A percentile compares a stretch with the other conserved stretches of the same genome.
phyloP scores from a whole-genome alignment of 2,888 invertebrate genomes.

The Pterobdella sp. region DNA sequence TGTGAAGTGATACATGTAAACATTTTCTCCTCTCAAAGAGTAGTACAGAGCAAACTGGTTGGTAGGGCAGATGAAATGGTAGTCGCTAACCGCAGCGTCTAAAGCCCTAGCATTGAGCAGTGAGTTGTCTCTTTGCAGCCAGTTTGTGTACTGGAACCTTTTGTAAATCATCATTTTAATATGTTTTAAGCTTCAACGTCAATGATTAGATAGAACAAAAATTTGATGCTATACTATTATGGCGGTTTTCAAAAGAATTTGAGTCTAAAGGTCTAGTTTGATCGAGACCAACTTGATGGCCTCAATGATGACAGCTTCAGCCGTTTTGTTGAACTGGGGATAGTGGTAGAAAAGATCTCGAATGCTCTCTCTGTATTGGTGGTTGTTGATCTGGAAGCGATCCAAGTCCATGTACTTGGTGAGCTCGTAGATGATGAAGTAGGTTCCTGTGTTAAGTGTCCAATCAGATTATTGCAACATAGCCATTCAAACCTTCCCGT shows the following conservation, averaged over 20 bases:
- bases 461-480: too few species aligned
- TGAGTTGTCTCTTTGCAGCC: constrained; percentile 77
- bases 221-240: too few species aligned
- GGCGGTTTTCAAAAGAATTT: too few species aligned
- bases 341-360: constrained; percentile 71
- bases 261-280: too few species aligned
- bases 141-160: constrained; percentile 84
- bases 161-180: too few species aligned
- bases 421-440: constrained; percentile 83
- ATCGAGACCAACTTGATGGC: constrained; percentile 62
- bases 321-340: constrained; percentile 49
- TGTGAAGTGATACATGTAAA: constrained; percentile 79
- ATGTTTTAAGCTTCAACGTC: too few species aligned
- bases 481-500: too few species aligned
- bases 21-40: constrained; percentile 77
- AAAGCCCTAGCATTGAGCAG: constrained; percentile 73
- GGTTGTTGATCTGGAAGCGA: constrained; percentile 61
- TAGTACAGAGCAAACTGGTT: constrained; percentile 84
- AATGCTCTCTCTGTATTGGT: constrained; percentile 69
- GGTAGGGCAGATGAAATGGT: constrained; percentile 87
- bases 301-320: constrained; percentile 66
- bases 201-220: too few species aligned
- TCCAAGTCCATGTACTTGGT: constrained; percentile 37
- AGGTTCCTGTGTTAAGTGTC: constrained; percentile 61
- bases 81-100: constrained; percentile 88